Percentiles rank a stretch among this genome's conserved stretches.
Evolutionary conservation across 2,113 vertebrate species (phyloP).

Genomic region (Marmota monax): DNA sequence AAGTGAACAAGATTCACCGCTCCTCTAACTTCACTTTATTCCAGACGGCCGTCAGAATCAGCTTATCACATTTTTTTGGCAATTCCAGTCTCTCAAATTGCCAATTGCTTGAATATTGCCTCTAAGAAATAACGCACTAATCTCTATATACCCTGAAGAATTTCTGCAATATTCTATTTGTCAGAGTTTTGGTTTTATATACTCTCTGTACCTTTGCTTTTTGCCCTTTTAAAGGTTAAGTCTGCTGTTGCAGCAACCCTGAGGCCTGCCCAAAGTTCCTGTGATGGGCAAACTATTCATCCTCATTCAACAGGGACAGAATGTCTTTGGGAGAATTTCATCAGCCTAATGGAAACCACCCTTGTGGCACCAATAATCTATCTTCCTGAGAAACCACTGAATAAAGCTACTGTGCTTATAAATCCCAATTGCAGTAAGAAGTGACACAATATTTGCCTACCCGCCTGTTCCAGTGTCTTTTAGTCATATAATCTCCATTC

Average conservation of each 20-base stretch:
- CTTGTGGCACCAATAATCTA: slow-evolving; percentile 38
- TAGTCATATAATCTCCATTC: background rate
- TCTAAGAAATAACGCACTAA: background rate
- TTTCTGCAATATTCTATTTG: background rate
- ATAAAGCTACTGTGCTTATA: slow-evolving; percentile 50
- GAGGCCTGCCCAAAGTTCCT: background rate
- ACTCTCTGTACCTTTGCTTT: background rate
- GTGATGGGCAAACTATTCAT: slow-evolving; percentile 50
- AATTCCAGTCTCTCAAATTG: background rate
- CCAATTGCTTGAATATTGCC: slow-evolving; percentile 20
- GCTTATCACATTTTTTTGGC: background rate
- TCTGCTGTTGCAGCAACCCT: background rate
- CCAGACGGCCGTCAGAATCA: background rate
- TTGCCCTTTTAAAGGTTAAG: slow-evolving; percentile 11
- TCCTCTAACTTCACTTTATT: background rate
- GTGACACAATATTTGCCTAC: slow-evolving; percentile 24
- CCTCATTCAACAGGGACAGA: slow-evolving; percentile 62
- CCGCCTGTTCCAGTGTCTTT: background rate
- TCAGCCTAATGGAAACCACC: slow-evolving; percentile 69
- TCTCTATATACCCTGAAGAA: background rate
- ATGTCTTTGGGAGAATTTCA: slow-evolving; percentile 66
- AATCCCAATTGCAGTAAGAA: slow-evolving; percentile 39
- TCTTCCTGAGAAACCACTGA: slow-evolving; percentile 58
- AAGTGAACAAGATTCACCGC: background rate
- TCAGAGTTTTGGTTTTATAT: slow-evolving; percentile 56